phyloP scores from a whole-genome alignment of 2,888 invertebrate species.

The Chromoteleia sp. region DNA sequence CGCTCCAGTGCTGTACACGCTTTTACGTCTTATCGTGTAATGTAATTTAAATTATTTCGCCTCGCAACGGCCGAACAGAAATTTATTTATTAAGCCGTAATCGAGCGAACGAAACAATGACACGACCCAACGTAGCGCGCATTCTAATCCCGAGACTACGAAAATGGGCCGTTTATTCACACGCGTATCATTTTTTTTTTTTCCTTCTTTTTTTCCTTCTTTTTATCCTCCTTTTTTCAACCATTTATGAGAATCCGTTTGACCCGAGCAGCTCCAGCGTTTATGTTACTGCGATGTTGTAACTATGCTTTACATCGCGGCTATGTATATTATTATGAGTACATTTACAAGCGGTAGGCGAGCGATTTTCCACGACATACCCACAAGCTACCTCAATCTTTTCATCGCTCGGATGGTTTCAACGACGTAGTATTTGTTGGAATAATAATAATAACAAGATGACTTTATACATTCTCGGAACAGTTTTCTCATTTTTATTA shows the following conservation, averaged over 20 bases:
- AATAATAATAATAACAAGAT: conserved; percentile 26
- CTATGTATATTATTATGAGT: conserved; percentile 51
- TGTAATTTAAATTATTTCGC: conserved; percentile 10
- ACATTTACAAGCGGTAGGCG: conserved; percentile 24
- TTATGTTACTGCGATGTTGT: conserved; percentile 39
- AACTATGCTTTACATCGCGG: conserved; percentile 22
- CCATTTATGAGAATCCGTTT: conserved; percentile 45
- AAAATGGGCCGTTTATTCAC: conserved; percentile 47
- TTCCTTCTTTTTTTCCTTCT: no score
- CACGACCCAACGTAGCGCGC: not conserved
- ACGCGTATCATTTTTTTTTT: conserved; percentile 35
- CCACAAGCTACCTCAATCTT: conserved; percentile 38
- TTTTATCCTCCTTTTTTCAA: no score
- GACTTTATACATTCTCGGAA: conserved; percentile 36
- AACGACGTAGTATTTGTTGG: not conserved
- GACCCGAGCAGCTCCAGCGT: conserved; percentile 26
- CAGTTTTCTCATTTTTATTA: conserved; percentile 20
- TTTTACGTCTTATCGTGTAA: conserved; percentile 18
- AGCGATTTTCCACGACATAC: conserved; percentile 56
- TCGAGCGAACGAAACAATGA: conserved; percentile 4
- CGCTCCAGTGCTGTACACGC: not conserved
- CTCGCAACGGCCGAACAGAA: not conserved
- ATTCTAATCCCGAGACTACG: not conserved
- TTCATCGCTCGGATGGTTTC: conserved; percentile 21
- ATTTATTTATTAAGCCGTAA: conserved; percentile 19